Percentiles rank a stretch among this genome's conserved stretches.
Evolutionary conservation across 2,888 invertebrate genomes (phyloP).

Genomic region (Branchellion lobata): DNA sequence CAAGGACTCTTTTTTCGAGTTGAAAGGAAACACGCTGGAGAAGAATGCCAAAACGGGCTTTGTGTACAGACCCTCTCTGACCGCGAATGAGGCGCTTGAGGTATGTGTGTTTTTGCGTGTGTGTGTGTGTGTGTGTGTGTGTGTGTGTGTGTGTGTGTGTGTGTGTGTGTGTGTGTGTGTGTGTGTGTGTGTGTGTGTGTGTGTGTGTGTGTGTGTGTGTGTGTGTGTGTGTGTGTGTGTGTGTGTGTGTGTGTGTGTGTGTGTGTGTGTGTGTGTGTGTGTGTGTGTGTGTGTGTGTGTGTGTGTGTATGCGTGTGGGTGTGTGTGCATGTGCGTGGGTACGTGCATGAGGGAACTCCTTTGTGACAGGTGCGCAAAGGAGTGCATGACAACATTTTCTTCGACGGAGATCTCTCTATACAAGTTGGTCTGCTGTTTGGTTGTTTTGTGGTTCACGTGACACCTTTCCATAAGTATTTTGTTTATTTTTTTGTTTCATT

Average conservation of each 20-base stretch:
- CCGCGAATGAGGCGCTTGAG: constrained; percentile 62
- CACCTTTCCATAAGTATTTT: neutral
- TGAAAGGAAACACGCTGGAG: constrained; percentile 66
- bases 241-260: constrained; percentile 31
- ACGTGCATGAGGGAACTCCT: no score
- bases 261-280: no score
- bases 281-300: no score
- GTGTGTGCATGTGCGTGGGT: no score
- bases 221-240: no score
- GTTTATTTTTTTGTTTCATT: constrained; percentile 1
- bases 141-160: neutral
- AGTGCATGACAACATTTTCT: constrained; percentile 11
- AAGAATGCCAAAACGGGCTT: constrained; percentile 85
- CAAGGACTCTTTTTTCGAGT: constrained; percentile 67
- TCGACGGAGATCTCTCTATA: neutral
- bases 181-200: no score
- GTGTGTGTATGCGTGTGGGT: no score
- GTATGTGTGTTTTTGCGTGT: constrained; percentile 51
- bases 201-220: no score
- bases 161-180: no score
- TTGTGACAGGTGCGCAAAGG: neutral
- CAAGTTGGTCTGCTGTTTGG: neutral
- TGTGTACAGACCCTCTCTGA: constrained; percentile 84
- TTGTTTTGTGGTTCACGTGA: no score
- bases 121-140: constrained; percentile 44